Evolutionary conservation across 1,140 invertebrate genomes (phyloP).

Genomic region (Hycleus cichorii): DNA sequence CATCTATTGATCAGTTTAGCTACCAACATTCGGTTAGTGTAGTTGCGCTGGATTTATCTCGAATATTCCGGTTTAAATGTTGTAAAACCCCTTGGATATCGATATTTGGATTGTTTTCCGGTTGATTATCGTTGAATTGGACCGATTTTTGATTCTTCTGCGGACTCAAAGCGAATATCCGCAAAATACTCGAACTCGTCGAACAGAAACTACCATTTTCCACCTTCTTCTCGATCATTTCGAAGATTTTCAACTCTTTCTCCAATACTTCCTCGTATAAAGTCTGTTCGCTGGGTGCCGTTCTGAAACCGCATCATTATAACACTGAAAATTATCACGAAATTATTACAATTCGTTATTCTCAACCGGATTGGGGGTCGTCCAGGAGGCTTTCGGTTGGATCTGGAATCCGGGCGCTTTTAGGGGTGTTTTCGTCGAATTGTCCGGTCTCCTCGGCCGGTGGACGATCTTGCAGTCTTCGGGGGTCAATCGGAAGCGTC

Average conservation of each 20-base stretch:
- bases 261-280: conserved; percentile 25
- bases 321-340: background rate
- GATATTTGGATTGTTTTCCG: background rate
- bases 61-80: background rate
- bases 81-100: background rate
- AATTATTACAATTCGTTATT: background rate
- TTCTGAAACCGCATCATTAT: background rate
- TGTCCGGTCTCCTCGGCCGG: background rate
- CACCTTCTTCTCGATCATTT: conserved; percentile 61
- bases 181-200: conserved; percentile 46
- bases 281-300: conserved; percentile 14
- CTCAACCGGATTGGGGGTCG: conserved; percentile 2
- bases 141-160: conserved; percentile 17
- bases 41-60: too few relatives aligned
- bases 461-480: conserved; percentile 16
- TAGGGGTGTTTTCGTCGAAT: conserved; percentile 23
- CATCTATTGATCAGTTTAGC: too few relatives aligned
- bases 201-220: conserved; percentile 64
- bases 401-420: conserved; percentile 27
- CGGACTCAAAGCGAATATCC: conserved; percentile 34
- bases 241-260: conserved; percentile 52
- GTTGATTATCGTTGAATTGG: background rate
- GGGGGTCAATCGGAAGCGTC: conserved; percentile 28
- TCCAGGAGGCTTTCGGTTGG: conserved; percentile 29
- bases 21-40: too few relatives aligned